phyloP scores from a whole-genome alignment of 2,113 vertebrate genomes.

The Leuciscus idus region DNA sequence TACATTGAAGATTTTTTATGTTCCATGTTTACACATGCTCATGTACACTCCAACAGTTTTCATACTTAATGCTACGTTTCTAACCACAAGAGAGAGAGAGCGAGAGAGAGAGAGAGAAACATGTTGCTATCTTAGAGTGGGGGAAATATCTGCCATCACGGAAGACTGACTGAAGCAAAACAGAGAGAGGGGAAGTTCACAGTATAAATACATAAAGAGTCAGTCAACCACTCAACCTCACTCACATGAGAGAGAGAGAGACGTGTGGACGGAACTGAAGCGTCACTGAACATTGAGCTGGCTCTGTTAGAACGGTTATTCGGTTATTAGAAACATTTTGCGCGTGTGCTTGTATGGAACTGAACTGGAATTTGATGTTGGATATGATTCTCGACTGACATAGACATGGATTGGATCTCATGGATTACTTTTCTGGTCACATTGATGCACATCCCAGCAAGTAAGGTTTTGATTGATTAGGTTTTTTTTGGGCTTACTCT shows the following conservation, averaged over 20 bases:
- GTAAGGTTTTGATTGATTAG: constrained; percentile 23
- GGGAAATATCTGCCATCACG: constrained; percentile 1
- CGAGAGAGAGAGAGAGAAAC: background rate
- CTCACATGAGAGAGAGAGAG: constrained; percentile 28
- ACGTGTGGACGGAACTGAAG: background rate
- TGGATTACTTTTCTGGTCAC: constrained; percentile 33
- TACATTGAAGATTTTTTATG: background rate
- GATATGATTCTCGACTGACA: constrained; percentile 17
- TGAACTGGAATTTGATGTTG: background rate
- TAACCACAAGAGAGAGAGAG: background rate
- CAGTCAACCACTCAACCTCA: background rate
- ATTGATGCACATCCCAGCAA: constrained; percentile 6
- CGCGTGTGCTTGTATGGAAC: background rate
- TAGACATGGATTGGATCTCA: constrained; percentile 42
- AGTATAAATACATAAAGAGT: constrained; percentile 17
- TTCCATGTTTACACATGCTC: background rate
- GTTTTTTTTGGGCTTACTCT: too few species aligned
- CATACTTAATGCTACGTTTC: background rate
- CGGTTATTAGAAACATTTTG: background rate
- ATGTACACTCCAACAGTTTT: background rate
- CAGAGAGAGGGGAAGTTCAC: constrained; percentile 41
- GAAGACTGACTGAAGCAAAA: constrained; percentile 27
- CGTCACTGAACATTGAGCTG: background rate
- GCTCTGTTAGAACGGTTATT: background rate
- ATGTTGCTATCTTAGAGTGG: background rate